Percentiles rank a stretch among this genome's conserved stretches.
phyloP scores from a whole-genome alignment of 1,140 invertebrate genomes.

The Goniozus legneri region DNA sequence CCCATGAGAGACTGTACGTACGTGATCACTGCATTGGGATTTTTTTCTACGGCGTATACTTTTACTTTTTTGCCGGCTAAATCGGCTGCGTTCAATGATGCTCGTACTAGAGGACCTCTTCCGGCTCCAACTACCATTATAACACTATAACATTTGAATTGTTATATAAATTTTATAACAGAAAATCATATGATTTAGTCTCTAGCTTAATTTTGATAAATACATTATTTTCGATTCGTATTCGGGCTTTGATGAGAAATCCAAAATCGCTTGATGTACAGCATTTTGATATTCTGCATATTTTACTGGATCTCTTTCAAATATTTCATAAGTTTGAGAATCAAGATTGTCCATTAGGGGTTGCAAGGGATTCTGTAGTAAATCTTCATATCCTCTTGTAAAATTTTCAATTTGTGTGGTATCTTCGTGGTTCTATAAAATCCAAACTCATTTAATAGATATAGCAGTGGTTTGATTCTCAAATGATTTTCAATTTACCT shows the following conservation, averaged over 20 bases:
- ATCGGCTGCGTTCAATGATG: conserved; percentile 76
- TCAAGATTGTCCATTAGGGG: conserved; percentile 95
- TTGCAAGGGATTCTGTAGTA: conserved; percentile 84
- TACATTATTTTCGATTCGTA: conserved; percentile 15
- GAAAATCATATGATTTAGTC: neutral
- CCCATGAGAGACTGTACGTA: no score
- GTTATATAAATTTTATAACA: neutral
- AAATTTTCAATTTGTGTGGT: conserved; percentile 39
- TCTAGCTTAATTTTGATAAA: conserved; percentile 4
- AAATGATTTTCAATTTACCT: conserved; percentile 48
- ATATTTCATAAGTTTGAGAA: conserved; percentile 94
- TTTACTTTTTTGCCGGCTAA: conserved; percentile 61
- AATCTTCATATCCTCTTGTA: conserved; percentile 83
- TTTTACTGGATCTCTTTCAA: conserved; percentile 97
- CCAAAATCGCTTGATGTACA: conserved; percentile 70
- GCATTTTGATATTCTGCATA: conserved; percentile 90
- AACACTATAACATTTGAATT: conserved; percentile 49
- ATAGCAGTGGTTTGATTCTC: neutral
- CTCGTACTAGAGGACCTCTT: conserved; percentile 87
- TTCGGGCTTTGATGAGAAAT: conserved; percentile 28
- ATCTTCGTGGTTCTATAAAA: conserved; percentile 34
- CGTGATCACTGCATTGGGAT: conserved; percentile 93
- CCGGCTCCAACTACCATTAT: conserved; percentile 95
- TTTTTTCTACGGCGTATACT: conserved; percentile 97
- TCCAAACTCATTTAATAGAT: neutral